These are phyloP conservation scores for Atlantisia rogersi DNA, from an alignment of 2,113 vertebrate genomes.

Conservation along the genomic window DNA sequence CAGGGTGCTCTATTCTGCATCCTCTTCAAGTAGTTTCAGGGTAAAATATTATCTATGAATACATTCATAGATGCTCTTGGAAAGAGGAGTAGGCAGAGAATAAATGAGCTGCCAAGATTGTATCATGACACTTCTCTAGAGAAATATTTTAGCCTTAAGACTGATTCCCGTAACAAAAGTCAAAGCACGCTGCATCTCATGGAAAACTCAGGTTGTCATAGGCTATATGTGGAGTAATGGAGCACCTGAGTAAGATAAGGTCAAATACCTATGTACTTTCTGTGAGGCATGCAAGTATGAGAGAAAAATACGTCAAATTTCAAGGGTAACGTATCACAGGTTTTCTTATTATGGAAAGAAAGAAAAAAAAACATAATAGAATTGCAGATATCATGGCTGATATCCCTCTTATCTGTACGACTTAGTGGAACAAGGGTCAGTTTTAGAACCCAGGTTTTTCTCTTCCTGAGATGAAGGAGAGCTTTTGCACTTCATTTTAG, in stretches of 20 bases:
- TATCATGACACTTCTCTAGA: conserved; percentile 31
- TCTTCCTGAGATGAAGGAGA: background rate
- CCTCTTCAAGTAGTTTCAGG: background rate
- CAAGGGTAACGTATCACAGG: background rate
- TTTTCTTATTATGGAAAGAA: background rate
- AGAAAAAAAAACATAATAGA: background rate
- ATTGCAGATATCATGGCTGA: background rate
- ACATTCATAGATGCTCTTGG: background rate
- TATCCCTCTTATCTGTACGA: background rate
- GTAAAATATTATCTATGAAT: conserved; percentile 27
- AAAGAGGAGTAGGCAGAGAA: background rate
- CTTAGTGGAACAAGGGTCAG: background rate
- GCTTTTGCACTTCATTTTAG: background rate
- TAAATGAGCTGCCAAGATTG: conserved; percentile 44
- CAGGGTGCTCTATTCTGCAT: background rate
- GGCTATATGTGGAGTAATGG: background rate
- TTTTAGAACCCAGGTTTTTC: background rate
- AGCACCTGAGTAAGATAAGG: background rate
- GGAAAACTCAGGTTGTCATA: conserved; percentile 4
- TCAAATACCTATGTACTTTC: background rate
- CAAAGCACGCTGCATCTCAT: background rate
- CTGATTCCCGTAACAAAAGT: background rate
- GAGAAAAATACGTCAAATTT: background rate
- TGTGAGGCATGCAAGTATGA: background rate
- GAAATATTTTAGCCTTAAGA: conserved; percentile 24